Evolutionary conservation across 2,797 vertebrate species (phyloP).

Genomic region (Fistularia tabacaria): DNA sequence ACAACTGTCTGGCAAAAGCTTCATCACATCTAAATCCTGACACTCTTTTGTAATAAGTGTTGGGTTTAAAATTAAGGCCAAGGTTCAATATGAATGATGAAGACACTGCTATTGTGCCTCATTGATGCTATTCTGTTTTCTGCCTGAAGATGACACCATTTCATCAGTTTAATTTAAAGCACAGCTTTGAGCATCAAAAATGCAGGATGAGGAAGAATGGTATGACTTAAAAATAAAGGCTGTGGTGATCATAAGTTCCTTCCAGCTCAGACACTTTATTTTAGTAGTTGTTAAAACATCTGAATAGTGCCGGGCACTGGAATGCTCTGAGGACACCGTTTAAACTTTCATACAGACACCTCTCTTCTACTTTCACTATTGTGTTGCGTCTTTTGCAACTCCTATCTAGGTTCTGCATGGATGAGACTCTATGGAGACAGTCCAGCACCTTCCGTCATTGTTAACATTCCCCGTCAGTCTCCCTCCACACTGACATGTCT

Average conservation of each 20-base stretch:
- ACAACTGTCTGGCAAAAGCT: no score
- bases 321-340: conserved; percentile 21
- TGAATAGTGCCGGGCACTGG: conserved; percentile 17
- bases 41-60: no score
- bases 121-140: conserved; percentile 11
- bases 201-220: conserved; percentile 24
- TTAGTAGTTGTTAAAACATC: conserved; percentile 22
- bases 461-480: conserved; percentile 69
- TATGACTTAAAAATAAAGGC: not conserved
- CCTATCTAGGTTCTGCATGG: conserved; percentile 57
- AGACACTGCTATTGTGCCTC: conserved; percentile 10
- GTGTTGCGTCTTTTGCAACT: conserved; percentile 41
- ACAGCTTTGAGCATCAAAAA: not conserved
- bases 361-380: conserved; percentile 6
- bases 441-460: conserved; percentile 61
- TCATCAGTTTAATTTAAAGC: conserved; percentile 10
- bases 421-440: conserved; percentile 60
- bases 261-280: no score
- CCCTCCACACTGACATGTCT: conserved; percentile 45
- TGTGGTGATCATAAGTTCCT: no score
- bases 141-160: conserved; percentile 52
- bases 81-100: no score
- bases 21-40: no score
- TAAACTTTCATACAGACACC: conserved; percentile 16
- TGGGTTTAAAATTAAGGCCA: no score